Evolutionary conservation across 2,113 vertebrate genomes (phyloP).

Genomic region (Pelmatolapia mariae): DNA sequence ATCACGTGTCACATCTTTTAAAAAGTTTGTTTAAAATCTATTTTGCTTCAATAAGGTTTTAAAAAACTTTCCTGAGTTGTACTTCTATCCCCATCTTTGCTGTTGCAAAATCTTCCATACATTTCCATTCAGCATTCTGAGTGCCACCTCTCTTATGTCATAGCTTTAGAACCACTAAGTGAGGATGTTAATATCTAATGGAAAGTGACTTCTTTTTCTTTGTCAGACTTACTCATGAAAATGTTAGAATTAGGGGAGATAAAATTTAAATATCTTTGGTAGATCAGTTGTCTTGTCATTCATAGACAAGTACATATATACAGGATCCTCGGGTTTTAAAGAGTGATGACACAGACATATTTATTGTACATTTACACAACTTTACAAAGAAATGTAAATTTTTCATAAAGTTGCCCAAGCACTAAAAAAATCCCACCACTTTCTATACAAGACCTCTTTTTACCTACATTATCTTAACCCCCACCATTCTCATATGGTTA

Average conservation of each 20-base stretch:
- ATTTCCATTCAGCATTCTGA: background rate
- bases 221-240: background rate
- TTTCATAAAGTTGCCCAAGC: background rate
- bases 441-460: accelerated
- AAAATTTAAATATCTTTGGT: background rate
- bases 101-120: background rate
- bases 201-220: background rate
- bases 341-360: background rate
- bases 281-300: background rate
- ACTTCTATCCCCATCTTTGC: background rate
- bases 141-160: background rate
- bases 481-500: accelerated
- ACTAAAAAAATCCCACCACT: background rate
- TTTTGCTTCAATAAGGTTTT: background rate
- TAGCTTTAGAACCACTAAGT: background rate
- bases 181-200: background rate
- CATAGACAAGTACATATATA: background rate
- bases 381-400: background rate
- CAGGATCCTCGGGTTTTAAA: background rate
- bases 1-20: background rate
- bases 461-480: background rate
- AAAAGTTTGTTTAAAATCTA: background rate
- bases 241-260: background rate
- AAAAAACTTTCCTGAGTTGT: accelerated
- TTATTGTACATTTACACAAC: background rate